Conservation (phyloP, 2,797 vertebrate genomes). For the Aselliscus stoliczkanus region DNA sequence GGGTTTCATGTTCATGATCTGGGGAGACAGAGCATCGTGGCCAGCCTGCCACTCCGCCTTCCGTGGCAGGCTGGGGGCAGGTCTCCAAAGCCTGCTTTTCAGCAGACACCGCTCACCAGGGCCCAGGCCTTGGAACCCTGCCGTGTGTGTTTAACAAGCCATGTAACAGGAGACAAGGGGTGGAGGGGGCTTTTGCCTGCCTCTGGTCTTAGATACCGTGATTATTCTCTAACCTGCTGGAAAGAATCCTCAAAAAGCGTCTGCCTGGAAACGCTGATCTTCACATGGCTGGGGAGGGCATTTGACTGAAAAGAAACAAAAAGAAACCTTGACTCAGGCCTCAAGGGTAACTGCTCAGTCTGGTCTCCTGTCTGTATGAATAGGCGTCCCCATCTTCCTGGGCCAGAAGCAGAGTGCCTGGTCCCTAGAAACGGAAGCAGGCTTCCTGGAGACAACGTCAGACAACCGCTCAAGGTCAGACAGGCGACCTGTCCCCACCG, state of each 20-base stretch:
- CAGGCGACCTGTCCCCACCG: background rate
- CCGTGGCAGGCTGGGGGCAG: background rate
- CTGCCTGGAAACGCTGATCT: slow-evolving; percentile 97
- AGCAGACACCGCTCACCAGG: background rate
- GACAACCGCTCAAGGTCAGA: background rate
- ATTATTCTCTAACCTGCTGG: slow-evolving; percentile 89
- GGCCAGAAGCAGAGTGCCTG: background rate
- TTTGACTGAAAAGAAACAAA: slow-evolving; percentile 86
- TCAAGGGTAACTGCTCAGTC: background rate
- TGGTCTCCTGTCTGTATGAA: background rate
- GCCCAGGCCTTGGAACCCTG: background rate
- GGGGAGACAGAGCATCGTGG: background rate
- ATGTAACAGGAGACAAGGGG: background rate
- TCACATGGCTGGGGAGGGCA: slow-evolving; percentile 95
- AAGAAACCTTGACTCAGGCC: background rate
- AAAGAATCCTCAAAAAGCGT: slow-evolving; percentile 98
- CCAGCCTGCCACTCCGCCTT: background rate
- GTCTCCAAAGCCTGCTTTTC: background rate
- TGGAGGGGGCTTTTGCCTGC: accelerated
- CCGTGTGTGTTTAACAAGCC: accelerated
- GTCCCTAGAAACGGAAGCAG: background rate
- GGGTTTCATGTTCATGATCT: slow-evolving; percentile 99
- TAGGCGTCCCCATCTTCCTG: accelerated
- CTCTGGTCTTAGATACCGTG: background rate
- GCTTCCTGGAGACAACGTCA: background rate